Base-by-base conservation (phyloP, 2,797 vertebrate genomes). In the Arctocebus calabarensis region DNA sequence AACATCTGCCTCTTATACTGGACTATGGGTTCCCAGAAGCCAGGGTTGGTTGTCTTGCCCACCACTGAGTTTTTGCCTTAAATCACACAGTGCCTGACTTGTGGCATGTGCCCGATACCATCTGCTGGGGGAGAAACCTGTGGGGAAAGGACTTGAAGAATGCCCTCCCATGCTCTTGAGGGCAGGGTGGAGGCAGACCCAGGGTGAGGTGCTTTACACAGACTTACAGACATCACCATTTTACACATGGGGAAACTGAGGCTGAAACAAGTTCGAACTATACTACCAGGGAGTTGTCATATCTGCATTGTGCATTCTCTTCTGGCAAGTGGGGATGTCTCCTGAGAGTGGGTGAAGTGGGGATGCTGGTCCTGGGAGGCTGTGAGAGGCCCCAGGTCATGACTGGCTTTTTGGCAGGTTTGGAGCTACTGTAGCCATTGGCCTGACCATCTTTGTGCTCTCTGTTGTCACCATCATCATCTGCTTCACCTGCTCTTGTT, bases 401-500 rank as follows among this genome's bases (percentile, higher is more conserved):
- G 4, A 82, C 20, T 0, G 37, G 79, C 70, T 89, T 52, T 86
- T 62, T 43, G 97, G 79, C 97, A 98, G 98, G 97, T 98, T 98
- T 16, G 97, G 93, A 91, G 95, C 96, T 0, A 14, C 98, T 0
- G 40, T 99, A 70, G 96, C 97, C 3, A 1, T 98, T 8, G 96
- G 98, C n/a, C 17, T 99, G 57, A 87, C 84, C 3, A 2, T 94
- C 55, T 74, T 90, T 17, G 97, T 97, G 0, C 14, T 98, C 84
- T 22, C 99, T 34, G 59, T 99, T 1, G 29, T 99, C 91, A 79
- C 99, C 93, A 43, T 99, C 93, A 96, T 99, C 96, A 93, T 98
- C 97, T 99, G 99, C 98, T 99, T 99, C 90, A 98, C 99, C 43
- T 99, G 99, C 32, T 99, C 99, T 3, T 99, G 99, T 98, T 99